Conservation (phyloP, 2,888 invertebrate species). For the Drosophila conformis region DNA sequence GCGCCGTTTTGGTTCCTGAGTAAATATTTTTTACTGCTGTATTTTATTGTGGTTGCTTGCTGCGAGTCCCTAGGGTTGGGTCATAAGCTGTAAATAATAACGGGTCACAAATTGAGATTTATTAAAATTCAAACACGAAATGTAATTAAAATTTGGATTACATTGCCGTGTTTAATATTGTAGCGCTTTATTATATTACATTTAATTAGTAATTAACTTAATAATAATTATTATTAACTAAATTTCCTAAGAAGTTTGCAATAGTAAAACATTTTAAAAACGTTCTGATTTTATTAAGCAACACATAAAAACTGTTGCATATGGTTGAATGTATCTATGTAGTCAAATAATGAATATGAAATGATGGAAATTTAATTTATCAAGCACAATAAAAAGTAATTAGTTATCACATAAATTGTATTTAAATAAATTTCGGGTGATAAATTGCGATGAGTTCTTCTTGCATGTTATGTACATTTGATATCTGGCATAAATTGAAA, state of each 20-base stretch:
- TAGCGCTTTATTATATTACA: neutral
- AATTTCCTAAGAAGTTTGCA: too few species aligned
- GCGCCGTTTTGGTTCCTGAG: conserved; percentile 14
- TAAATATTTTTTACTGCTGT: conserved; percentile 23
- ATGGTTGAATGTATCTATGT: conserved; percentile 5
- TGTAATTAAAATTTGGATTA: conserved; percentile 31
- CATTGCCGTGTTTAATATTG: neutral
- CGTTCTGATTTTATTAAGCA: neutral
- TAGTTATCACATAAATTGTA: conserved; percentile 6
- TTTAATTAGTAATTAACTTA: neutral
- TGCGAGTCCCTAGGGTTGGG: conserved; percentile 1
- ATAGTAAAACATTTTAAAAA: neutral
- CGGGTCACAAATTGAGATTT: conserved; percentile 11
- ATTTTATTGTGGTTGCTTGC: conserved; percentile 27
- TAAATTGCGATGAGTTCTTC: conserved; percentile 10
- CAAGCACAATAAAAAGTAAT: conserved; percentile 15
- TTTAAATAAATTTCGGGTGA: conserved; percentile 1
- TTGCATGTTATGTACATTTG: neutral
- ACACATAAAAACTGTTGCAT: neutral
- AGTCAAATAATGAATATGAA: neutral
- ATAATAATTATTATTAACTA: neutral
- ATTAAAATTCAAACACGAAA: conserved; percentile 20
- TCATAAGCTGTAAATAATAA: conserved; percentile 23
- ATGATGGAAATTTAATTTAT: neutral
- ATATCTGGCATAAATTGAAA: conserved; percentile 22